These are phyloP conservation scores for Drosophila cardini DNA, from an alignment of 1,140 invertebrate genomes.

Conservation along the genomic window DNA sequence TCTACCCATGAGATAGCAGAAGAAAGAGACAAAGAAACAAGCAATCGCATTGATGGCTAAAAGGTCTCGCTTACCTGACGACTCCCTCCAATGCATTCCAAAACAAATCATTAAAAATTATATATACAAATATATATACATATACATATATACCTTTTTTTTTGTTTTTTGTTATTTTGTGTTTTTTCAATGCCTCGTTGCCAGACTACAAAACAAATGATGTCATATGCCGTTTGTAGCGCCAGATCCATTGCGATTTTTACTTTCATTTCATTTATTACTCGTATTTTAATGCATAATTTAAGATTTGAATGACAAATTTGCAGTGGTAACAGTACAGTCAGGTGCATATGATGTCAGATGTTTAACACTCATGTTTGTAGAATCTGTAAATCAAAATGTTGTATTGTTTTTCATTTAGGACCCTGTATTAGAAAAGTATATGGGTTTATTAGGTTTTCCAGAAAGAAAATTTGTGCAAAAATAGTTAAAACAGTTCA, in stretches of 20 bases:
- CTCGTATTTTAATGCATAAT: constrained; percentile 68
- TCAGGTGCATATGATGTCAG: constrained; percentile 37
- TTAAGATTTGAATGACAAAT: constrained; percentile 60
- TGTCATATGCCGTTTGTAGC: constrained; percentile 64
- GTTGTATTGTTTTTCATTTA: not conserved
- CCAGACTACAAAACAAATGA: constrained; percentile 73
- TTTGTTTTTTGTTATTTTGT: constrained; percentile 43
- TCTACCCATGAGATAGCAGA: constrained; percentile 9
- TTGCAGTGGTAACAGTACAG: constrained; percentile 46
- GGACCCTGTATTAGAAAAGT: too few relatives aligned
- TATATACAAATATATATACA: constrained; percentile 3
- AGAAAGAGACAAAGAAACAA: constrained; percentile 1
- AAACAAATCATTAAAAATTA: constrained; percentile 37
- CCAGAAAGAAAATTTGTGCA: too few relatives aligned
- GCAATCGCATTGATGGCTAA: constrained; percentile 10
- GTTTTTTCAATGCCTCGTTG: constrained; percentile 46
- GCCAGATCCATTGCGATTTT: constrained; percentile 73
- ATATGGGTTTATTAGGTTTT: too few relatives aligned
- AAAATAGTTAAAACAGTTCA: too few relatives aligned
- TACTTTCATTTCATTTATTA: constrained; percentile 75
- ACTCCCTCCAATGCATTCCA: constrained; percentile 60
- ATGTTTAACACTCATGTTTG: constrained; percentile 11
- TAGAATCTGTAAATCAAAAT: constrained; percentile 16
- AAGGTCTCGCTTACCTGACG: constrained; percentile 31
- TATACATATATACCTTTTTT: too few relatives aligned